phyloP scores from a whole-genome alignment of 2,797 vertebrate genomes.

The Erethizon dorsatum region DNA sequence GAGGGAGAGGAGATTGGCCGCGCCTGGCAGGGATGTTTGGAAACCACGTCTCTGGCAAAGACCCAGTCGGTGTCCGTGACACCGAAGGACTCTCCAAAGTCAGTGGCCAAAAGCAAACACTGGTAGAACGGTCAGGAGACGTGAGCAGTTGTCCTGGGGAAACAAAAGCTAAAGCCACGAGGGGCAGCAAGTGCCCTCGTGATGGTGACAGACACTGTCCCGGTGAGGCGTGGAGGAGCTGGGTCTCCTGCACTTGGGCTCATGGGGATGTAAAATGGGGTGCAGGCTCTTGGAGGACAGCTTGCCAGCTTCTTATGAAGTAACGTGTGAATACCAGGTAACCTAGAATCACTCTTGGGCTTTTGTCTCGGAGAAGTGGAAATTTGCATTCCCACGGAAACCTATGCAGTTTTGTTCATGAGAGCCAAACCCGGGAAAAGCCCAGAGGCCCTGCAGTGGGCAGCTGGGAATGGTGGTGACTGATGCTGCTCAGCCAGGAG shows the following conservation, averaged over 20 bases:
- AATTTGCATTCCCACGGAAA: neutral
- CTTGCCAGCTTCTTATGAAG: neutral
- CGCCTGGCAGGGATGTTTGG: neutral
- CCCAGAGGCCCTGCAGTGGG: neutral
- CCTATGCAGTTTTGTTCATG: neutral
- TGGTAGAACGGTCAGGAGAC: neutral
- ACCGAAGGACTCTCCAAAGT: neutral
- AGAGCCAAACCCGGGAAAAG: no score
- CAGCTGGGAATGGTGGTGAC: neutral
- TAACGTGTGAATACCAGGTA: no score
- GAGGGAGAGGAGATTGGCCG: neutral
- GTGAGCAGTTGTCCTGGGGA: neutral
- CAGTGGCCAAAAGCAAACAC: neutral
- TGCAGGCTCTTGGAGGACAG: neutral
- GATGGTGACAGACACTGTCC: neutral
- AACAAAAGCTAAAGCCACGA: neutral
- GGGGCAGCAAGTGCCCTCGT: neutral
- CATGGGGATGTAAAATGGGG: neutral
- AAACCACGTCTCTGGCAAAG: neutral
- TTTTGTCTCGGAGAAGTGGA: neutral
- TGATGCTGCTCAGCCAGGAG: neutral
- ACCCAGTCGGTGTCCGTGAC: neutral
- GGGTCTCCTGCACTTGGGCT: neutral
- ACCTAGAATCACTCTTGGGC: neutral
- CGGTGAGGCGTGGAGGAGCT: neutral